Evolutionary conservation across 2,797 vertebrate species (phyloP).

Genomic region (Micropoecilia bifurca): DNA sequence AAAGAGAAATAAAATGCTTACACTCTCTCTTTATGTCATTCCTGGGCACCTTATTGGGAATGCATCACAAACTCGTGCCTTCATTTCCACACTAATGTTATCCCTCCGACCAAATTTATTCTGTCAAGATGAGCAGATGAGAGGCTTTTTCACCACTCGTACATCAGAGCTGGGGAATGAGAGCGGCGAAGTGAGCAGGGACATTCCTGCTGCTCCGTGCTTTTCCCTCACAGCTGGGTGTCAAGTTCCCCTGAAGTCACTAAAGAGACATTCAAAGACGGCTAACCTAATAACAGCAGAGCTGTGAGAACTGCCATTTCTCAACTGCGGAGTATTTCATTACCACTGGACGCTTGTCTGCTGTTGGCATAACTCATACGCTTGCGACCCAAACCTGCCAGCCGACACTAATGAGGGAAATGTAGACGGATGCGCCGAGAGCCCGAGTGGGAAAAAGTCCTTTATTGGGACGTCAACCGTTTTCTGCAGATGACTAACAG

Average conservation of each 20-base stretch:
- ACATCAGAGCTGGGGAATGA: slow-evolving; percentile 19
- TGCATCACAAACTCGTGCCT: not conserved
- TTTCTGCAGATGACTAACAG: slow-evolving; percentile 30
- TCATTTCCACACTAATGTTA: not conserved
- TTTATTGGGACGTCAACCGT: slow-evolving; percentile 36
- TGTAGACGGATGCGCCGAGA: slow-evolving; percentile 41
- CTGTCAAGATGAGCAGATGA: slow-evolving; percentile 6
- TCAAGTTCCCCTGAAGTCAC: slow-evolving; percentile 37
- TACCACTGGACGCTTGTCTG: slow-evolving; percentile 47
- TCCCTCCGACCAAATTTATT: not conserved
- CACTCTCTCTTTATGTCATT: not conserved
- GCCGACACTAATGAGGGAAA: slow-evolving; percentile 35
- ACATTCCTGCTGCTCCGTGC: slow-evolving; percentile 2
- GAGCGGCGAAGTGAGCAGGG: slow-evolving; percentile 27
- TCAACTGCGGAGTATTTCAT: slow-evolving; percentile 64
- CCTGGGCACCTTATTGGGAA: not conserved
- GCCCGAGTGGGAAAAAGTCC: slow-evolving; percentile 3
- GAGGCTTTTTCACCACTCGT: slow-evolving; percentile 10
- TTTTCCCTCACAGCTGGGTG: slow-evolving; percentile 13
- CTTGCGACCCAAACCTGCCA: slow-evolving; percentile 44
- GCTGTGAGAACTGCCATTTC: slow-evolving; percentile 48
- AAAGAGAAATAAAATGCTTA: too few species aligned
- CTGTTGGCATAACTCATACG: slow-evolving; percentile 43
- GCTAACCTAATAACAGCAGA: slow-evolving; percentile 54
- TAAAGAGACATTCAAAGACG: slow-evolving; percentile 45